These are phyloP conservation scores for Macroramphosus scolopax DNA, from an alignment of 2,797 vertebrate species.

Conservation along the genomic window DNA sequence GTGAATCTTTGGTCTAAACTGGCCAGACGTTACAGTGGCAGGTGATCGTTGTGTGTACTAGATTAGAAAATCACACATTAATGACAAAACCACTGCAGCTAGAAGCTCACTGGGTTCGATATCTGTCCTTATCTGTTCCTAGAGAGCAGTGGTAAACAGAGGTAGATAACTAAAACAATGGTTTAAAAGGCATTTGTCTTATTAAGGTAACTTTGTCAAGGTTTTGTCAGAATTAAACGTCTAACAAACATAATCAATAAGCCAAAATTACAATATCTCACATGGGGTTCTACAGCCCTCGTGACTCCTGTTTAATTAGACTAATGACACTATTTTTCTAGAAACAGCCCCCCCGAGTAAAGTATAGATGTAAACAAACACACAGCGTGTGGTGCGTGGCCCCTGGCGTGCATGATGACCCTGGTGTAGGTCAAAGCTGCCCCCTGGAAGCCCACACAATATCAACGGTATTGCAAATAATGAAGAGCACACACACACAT, in stretches of 20 bases:
- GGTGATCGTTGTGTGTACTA: background rate
- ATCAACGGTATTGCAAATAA: too few species aligned
- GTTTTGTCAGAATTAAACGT: too few species aligned
- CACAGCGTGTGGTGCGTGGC: background rate
- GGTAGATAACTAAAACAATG: too few species aligned
- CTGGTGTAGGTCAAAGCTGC: background rate
- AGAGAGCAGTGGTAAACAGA: too few species aligned
- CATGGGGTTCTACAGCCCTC: background rate
- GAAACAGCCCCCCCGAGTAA: slow-evolving; percentile 15
- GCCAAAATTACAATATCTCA: background rate
- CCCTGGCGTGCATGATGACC: background rate
- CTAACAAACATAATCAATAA: slow-evolving; percentile 1
- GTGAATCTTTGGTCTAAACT: too few species aligned
- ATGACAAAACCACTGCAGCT: slow-evolving; percentile 1
- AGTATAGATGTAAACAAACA: background rate
- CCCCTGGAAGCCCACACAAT: background rate
- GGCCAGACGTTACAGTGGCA: too few species aligned
- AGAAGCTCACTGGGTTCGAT: background rate
- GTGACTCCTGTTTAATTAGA: slow-evolving; percentile 2
- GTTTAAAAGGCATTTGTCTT: too few species aligned
- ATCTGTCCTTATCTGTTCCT: slow-evolving; percentile 15
- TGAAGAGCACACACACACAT: background rate
- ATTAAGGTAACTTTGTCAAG: too few species aligned
- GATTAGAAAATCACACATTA: slow-evolving; percentile 7
- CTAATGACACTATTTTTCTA: slow-evolving; percentile 5